phyloP scores from a whole-genome alignment of 2,797 vertebrate species.

The Salarias fasciatus region DNA sequence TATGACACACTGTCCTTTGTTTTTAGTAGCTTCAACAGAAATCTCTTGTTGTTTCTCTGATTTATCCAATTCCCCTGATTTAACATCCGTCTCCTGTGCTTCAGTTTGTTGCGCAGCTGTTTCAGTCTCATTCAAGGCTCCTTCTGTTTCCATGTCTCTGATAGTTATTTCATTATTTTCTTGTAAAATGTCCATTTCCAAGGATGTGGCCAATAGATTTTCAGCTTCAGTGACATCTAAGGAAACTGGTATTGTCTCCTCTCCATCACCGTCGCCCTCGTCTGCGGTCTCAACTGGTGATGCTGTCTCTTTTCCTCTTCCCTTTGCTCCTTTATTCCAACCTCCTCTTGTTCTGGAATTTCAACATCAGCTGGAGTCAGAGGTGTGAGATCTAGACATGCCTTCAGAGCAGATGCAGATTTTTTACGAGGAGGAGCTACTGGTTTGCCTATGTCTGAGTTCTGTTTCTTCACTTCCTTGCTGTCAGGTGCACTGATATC shows the following conservation, averaged over 20 bases:
- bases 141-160: slow-evolving; percentile 15
- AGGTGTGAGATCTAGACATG: slow-evolving; percentile 73
- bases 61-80: slow-evolving; percentile 22
- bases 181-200: slow-evolving; percentile 23
- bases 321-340: slow-evolving; percentile 58
- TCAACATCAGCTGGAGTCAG: slow-evolving; percentile 64
- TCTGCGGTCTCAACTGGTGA: slow-evolving; percentile 68
- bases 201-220: background rate
- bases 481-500: background rate
- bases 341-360: slow-evolving; percentile 45
- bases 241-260: slow-evolving; percentile 19
- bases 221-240: background rate
- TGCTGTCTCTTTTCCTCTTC: slow-evolving; percentile 69
- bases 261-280: slow-evolving; percentile 61
- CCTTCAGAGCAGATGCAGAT: slow-evolving; percentile 49
- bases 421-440: slow-evolving; percentile 69
- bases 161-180: slow-evolving; percentile 1
- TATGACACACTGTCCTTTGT: slow-evolving; percentile 66
- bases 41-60: slow-evolving; percentile 31
- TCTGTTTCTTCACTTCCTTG: slow-evolving; percentile 26
- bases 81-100: slow-evolving; percentile 10
- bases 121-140: slow-evolving; percentile 21
- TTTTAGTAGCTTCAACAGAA: slow-evolving; percentile 32
- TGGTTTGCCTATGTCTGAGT: slow-evolving; percentile 47
- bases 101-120: slow-evolving; percentile 19